Conservation (phyloP, 2,113 vertebrate species). For the Strix aluco region DNA sequence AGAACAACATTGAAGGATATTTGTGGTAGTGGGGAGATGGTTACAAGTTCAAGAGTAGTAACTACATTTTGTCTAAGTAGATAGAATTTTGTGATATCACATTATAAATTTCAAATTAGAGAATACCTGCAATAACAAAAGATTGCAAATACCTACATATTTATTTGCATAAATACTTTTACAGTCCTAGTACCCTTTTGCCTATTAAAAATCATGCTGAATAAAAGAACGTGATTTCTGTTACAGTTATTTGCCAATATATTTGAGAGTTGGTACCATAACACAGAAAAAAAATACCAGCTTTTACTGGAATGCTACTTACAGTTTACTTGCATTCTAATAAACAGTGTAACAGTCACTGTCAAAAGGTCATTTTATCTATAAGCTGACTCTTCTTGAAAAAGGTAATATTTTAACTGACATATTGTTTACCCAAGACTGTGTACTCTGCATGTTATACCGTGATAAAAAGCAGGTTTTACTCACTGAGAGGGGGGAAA, state of each 20-base stretch:
- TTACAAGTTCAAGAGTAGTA: not conserved
- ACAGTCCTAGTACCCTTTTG: not conserved
- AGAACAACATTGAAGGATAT: not conserved
- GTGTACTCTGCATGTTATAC: not conserved
- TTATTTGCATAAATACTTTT: not conserved
- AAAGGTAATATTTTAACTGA: not conserved
- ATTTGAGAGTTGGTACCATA: not conserved
- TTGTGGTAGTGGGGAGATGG: not conserved
- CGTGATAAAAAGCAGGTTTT: not conserved
- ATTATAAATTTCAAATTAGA: not conserved
- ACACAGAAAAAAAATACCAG: not conserved
- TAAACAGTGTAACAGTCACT: not conserved
- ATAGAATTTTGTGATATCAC: not conserved
- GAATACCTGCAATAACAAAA: not conserved
- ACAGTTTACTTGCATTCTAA: not conserved
- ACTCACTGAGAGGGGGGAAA: rapidly evolving
- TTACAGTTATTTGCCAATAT: not conserved
- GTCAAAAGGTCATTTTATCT: not conserved
- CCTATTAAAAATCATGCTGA: not conserved
- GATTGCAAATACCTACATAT: not conserved
- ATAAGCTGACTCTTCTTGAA: not conserved
- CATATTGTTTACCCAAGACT: not conserved
- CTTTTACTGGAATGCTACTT: not conserved
- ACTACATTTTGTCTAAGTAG: not conserved
- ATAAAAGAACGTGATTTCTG: not conserved